These are phyloP conservation scores for Cryptoleucopteryx plumbea DNA, from an alignment of 2,113 vertebrate genomes.

Conservation along the genomic window DNA sequence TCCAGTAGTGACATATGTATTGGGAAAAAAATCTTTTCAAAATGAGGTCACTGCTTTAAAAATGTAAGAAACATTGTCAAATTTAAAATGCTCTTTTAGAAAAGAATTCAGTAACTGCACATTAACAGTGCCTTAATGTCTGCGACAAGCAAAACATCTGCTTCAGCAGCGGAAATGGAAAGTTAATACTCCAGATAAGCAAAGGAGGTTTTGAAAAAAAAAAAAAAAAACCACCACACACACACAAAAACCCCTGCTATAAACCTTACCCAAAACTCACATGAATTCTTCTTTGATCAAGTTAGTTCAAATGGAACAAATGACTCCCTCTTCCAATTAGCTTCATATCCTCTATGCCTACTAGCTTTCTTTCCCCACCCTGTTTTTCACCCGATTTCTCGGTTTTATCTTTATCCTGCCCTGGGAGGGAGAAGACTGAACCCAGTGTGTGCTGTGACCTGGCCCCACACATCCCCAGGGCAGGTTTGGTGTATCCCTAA, in stretches of 20 bases:
- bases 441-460: neutral
- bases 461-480: neutral
- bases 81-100: conserved; percentile 68
- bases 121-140: conserved; percentile 54
- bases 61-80: conserved; percentile 67
- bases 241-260: neutral
- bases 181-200: conserved; percentile 49
- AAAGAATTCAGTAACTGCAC: conserved; percentile 53
- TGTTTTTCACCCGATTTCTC: neutral
- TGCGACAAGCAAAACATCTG: conserved; percentile 56
- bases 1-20: conserved; percentile 49
- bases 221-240: neutral
- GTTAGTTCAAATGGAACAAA: conserved; percentile 55
- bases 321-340: conserved; percentile 38
- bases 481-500: neutral
- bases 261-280: conserved; percentile 26
- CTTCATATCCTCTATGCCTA: conserved; percentile 10
- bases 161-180: conserved; percentile 33
- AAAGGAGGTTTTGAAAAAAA: neutral
- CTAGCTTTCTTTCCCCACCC: neutral
- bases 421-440: neutral
- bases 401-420: neutral
- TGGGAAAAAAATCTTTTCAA: conserved; percentile 31
- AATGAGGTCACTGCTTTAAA: conserved; percentile 65
- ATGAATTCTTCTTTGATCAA: conserved; percentile 54